phyloP scores from a whole-genome alignment of 2,797 vertebrate species.

The Epinephelus coioides region DNA sequence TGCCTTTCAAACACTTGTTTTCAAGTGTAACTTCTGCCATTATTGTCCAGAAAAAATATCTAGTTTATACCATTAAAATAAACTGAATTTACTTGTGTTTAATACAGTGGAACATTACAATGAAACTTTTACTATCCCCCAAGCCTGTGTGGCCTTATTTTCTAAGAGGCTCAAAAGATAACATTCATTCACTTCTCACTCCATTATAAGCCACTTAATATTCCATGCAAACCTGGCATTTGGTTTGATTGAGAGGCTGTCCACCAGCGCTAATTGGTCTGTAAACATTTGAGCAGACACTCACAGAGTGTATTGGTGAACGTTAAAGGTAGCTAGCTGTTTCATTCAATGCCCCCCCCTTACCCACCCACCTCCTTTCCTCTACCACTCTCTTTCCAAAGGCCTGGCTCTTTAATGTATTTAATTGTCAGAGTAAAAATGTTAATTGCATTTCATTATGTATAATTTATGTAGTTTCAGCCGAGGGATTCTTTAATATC shows the following conservation, averaged over 20 bases:
- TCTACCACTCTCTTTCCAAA: constrained; percentile 52
- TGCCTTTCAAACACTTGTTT: background rate
- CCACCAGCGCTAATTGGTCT: constrained; percentile 72
- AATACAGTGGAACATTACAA: background rate
- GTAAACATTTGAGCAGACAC: constrained; percentile 78
- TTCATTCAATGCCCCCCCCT: constrained; percentile 46
- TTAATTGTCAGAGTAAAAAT: constrained; percentile 84
- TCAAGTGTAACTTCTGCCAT: background rate
- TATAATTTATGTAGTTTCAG: constrained; percentile 84
- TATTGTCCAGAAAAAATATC: background rate
- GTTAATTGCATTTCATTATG: constrained; percentile 88
- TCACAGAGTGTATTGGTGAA: constrained; percentile 56
- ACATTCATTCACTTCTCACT: constrained; percentile 53
- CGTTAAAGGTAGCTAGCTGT: constrained; percentile 61
- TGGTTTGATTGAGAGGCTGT: constrained; percentile 76
- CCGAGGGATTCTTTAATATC: constrained; percentile 81
- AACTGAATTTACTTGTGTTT: background rate
- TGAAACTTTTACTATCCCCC: constrained; percentile 4
- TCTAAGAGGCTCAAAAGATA: constrained; percentile 46
- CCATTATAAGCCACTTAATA: constrained; percentile 73
- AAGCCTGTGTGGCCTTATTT: constrained; percentile 22
- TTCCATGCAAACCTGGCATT: constrained; percentile 79
- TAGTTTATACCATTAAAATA: background rate
- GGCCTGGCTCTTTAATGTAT: constrained; percentile 76
- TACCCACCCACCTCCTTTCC: constrained; percentile 23